Percentiles rank a stretch among this genome's conserved stretches.
These are phyloP conservation scores for Saguinus imperator DNA, from an alignment of 2,113 vertebrate species.

Conservation along the genomic window DNA sequence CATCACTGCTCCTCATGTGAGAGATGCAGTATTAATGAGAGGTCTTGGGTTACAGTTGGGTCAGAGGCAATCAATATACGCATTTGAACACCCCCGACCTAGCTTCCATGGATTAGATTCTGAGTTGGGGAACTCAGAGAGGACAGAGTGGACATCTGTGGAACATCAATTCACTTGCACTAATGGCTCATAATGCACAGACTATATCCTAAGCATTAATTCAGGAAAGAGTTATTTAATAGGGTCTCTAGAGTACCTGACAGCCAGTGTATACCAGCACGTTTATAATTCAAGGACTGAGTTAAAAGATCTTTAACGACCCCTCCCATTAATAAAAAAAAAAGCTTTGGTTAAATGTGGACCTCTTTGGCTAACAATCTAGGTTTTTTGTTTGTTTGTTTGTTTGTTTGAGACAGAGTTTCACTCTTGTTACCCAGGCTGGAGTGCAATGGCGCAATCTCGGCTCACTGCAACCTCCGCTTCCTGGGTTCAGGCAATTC, in stretches of 20 bases:
- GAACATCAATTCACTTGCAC: not conserved
- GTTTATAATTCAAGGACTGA: not conserved
- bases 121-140: not conserved
- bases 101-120: not conserved
- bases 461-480: too few relatives aligned
- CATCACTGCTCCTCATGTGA: conserved; percentile 67
- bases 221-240: not conserved
- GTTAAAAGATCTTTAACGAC: not conserved
- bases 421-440: too few relatives aligned
- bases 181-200: not conserved
- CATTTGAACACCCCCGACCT: not conserved
- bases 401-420: too few relatives aligned
- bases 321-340: not conserved
- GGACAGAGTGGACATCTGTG: not conserved
- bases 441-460: too few relatives aligned
- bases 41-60: conserved; percentile 68
- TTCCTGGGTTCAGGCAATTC: too few relatives aligned
- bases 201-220: not conserved
- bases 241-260: not conserved
- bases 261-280: not conserved
- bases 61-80: not conserved
- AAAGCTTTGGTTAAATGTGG: not conserved
- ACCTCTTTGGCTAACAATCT: not conserved
- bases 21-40: conserved; percentile 77
- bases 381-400: too few relatives aligned